These are phyloP conservation scores for Drosophila cyrtoloma DNA, from an alignment of 2,888 invertebrate species.

Conservation along the genomic window DNA sequence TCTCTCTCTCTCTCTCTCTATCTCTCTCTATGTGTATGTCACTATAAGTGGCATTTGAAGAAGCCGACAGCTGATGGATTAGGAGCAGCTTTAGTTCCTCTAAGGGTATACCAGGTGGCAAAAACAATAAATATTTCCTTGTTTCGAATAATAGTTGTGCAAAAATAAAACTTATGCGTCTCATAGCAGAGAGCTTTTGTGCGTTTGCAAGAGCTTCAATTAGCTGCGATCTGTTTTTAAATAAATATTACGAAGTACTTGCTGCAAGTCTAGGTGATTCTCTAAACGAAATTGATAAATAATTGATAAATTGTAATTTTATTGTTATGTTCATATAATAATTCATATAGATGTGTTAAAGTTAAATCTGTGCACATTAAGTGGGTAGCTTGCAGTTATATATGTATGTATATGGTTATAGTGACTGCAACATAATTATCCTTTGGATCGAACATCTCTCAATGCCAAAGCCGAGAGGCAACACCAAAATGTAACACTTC, in stretches of 20 bases:
- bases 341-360: too few species aligned
- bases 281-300: neutral
- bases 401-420: too few species aligned
- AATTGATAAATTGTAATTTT: neutral
- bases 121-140: neutral
- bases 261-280: neutral
- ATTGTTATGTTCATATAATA: neutral
- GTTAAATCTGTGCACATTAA: neutral
- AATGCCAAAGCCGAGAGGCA: slow-evolving; percentile 21
- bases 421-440: slow-evolving; percentile 6
- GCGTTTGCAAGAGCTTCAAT: neutral
- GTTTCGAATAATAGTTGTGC: neutral
- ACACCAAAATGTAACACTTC: slow-evolving; percentile 6
- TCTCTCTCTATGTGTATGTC: neutral
- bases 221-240: neutral
- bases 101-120: slow-evolving; percentile 14
- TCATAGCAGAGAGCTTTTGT: slow-evolving; percentile 2
- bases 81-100: neutral
- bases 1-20: neutral
- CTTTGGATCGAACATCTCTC: neutral
- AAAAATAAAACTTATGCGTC: neutral
- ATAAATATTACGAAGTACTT: neutral
- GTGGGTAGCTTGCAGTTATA: neutral
- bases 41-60: slow-evolving; percentile 2
- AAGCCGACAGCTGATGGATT: slow-evolving; percentile 1